Conservation (phyloP, 2,888 invertebrate species). For the Sthenelais limicola region DNA sequence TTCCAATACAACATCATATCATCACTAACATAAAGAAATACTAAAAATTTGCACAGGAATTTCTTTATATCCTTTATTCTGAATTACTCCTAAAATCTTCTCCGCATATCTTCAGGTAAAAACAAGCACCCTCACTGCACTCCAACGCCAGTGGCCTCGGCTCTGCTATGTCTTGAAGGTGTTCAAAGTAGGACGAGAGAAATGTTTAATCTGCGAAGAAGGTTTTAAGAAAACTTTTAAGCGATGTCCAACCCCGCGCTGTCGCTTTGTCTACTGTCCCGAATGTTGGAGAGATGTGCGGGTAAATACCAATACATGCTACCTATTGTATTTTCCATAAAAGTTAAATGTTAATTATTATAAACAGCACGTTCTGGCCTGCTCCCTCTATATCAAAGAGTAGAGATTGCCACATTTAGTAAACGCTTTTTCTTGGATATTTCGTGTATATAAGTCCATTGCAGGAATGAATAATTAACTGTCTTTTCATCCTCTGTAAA, state of each 20-base stretch:
- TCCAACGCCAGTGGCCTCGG: neutral
- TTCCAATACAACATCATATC: too few relatives aligned
- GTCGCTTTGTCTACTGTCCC: slow-evolving; percentile 29
- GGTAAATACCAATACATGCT: neutral
- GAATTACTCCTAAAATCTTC: neutral
- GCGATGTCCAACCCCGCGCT: slow-evolving; percentile 1
- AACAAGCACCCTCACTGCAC: neutral
- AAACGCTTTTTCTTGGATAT: neutral
- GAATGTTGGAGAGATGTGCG: slow-evolving; percentile 35
- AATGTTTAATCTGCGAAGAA: slow-evolving; percentile 26
- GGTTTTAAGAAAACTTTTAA: slow-evolving; percentile 6
- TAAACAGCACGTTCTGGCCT: too few relatives aligned
- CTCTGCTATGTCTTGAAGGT: neutral
- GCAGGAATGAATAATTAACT: neutral
- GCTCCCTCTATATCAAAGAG: too few relatives aligned
- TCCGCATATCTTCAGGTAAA: slow-evolving; percentile 6
- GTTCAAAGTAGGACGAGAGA: neutral
- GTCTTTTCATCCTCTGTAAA: too few relatives aligned
- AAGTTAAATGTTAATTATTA: too few relatives aligned
- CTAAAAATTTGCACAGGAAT: too few relatives aligned
- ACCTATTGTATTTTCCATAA: neutral
- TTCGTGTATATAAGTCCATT: neutral
- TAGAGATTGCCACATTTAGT: too few relatives aligned
- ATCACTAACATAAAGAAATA: slow-evolving; percentile 3
- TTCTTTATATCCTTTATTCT: too few relatives aligned